A percentile compares a stretch with the other conserved stretches of the same genome.
Evolutionary conservation across 2,888 invertebrate genomes (phyloP).

Genomic region (Tenthredo distinguenda): DNA sequence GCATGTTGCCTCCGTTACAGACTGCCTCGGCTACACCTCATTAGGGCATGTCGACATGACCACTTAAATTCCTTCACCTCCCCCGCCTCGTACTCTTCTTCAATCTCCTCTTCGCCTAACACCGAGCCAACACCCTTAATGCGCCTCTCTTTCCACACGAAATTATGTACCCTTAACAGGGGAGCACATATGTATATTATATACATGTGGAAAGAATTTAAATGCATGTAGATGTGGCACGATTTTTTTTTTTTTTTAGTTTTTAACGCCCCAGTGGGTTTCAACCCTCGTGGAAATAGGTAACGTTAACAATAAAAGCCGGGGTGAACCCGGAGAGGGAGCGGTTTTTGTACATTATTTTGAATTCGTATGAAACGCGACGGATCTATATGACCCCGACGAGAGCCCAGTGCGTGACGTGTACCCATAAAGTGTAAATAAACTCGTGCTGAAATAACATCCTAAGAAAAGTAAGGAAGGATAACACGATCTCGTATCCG

Average conservation of each 20-base stretch:
- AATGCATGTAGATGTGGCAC: not conserved
- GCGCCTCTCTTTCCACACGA: not conserved
- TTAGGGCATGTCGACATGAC: slow-evolving; percentile 53
- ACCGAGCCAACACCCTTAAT: not conserved
- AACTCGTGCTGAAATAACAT: slow-evolving; percentile 17
- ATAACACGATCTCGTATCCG: not conserved
- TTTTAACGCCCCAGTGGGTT: not conserved
- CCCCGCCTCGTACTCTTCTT: slow-evolving; percentile 1
- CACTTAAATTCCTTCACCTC: slow-evolving; percentile 42
- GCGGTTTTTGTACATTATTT: slow-evolving; percentile 18
- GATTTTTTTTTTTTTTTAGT: not conserved
- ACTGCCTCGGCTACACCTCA: slow-evolving; percentile 38
- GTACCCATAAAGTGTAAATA: not conserved
- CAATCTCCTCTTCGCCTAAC: not conserved
- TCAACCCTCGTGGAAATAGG: not conserved
- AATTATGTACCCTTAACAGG: not conserved
- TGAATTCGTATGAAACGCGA: not conserved
- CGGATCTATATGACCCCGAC: not conserved
- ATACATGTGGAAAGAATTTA: not conserved
- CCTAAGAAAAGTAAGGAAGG: slow-evolving; percentile 14
- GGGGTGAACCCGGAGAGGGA: not conserved
- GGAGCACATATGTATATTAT: not conserved
- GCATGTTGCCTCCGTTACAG: not conserved
- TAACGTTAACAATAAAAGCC: not conserved
- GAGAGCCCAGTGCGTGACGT: too few species aligned